These are phyloP conservation scores for Gadus macrocephalus DNA, from an alignment of 2,113 vertebrate genomes.

Conservation along the genomic window DNA sequence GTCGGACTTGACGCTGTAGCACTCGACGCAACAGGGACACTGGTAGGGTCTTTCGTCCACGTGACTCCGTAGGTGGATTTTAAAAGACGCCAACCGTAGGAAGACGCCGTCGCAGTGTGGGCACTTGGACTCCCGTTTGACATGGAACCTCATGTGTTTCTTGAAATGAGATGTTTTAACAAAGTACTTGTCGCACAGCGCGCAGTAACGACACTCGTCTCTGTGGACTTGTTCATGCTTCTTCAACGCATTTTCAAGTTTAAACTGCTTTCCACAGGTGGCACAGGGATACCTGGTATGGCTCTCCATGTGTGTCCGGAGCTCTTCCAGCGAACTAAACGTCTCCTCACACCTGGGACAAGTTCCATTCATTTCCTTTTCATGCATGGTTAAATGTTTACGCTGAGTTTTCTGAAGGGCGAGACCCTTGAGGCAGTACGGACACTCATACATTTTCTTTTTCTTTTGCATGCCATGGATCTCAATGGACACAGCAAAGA, in stretches of 20 bases:
- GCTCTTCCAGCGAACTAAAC: slow-evolving; percentile 44
- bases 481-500: slow-evolving; percentile 38
- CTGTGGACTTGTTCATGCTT: slow-evolving; percentile 56
- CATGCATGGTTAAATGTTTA: slow-evolving; percentile 53
- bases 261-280: slow-evolving; percentile 58
- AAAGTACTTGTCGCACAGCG: slow-evolving; percentile 51
- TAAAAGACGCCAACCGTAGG: slow-evolving; percentile 47
- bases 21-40: slow-evolving; percentile 59
- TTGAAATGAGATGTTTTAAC: slow-evolving; percentile 57
- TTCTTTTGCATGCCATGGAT: slow-evolving; percentile 40
- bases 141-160: slow-evolving; percentile 53
- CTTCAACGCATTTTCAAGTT: slow-evolving; percentile 54
- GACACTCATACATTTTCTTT: slow-evolving; percentile 41
- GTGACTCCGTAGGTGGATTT: slow-evolving; percentile 62
- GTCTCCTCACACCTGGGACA: slow-evolving; percentile 51
- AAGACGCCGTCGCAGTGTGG: slow-evolving; percentile 61
- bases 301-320: slow-evolving; percentile 50
- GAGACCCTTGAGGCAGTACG: slow-evolving; percentile 49
- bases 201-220: slow-evolving; percentile 47
- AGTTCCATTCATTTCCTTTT: slow-evolving; percentile 52
- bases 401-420: slow-evolving; percentile 52
- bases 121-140: slow-evolving; percentile 50
- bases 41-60: slow-evolving; percentile 50
- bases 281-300: slow-evolving; percentile 48
- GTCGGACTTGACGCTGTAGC: slow-evolving; percentile 45